These are phyloP conservation scores for Hiodon tergisus DNA, from an alignment of 2,113 vertebrate genomes.

Conservation along the genomic window DNA sequence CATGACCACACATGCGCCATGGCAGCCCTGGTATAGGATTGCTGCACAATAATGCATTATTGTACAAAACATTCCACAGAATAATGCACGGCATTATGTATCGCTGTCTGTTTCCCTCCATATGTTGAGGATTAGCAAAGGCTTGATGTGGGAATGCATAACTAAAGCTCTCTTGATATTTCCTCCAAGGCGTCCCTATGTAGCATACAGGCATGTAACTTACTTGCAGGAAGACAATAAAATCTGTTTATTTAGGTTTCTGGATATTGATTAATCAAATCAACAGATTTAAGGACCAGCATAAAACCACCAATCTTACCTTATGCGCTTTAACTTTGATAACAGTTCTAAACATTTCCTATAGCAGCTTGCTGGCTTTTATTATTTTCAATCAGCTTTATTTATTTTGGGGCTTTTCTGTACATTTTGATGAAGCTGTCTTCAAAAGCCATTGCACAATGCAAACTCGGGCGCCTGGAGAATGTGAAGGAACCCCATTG, in stretches of 20 bases:
- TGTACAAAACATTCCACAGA: background rate
- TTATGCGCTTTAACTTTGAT: background rate
- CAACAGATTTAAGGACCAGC: background rate
- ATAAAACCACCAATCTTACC: background rate
- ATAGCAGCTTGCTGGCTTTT: background rate
- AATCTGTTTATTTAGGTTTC: background rate
- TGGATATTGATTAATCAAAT: background rate
- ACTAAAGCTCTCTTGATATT: background rate
- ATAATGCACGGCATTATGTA: background rate
- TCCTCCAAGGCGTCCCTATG: background rate
- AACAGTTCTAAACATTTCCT: background rate
- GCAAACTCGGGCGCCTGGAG: too few relatives aligned
- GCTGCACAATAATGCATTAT: background rate
- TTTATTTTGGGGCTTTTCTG: background rate
- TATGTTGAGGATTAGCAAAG: slow-evolving; percentile 4
- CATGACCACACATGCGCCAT: slow-evolving; percentile 1
- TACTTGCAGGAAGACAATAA: background rate
- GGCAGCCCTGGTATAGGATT: background rate
- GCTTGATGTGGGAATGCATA: background rate
- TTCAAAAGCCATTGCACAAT: too few relatives aligned
- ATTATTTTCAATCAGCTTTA: background rate
- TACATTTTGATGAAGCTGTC: too few relatives aligned
- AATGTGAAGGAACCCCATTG: too few relatives aligned
- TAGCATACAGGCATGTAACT: background rate
- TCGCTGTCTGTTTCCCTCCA: background rate